Base-by-base conservation (phyloP, 2,113 vertebrate genomes). In the Syngnathoides biaculeatus region DNA sequence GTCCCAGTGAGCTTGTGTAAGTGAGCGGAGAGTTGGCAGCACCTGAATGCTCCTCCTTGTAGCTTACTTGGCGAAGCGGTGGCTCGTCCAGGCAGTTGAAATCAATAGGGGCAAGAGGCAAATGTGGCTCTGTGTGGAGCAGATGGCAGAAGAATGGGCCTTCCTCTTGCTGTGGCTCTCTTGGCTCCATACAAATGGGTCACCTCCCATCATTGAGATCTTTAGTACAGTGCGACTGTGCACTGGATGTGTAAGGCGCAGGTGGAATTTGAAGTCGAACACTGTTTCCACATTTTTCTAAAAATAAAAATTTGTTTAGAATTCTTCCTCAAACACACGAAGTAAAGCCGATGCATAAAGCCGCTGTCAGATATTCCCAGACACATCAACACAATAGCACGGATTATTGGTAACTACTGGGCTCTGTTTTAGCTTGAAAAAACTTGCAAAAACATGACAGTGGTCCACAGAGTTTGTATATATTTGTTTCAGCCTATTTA, bases 81-180 rank as follows among this genome's bases (percentile, higher is more conserved):
- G 48, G 79, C 81, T 61, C 80, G 71, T 77, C 81, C 83, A 87
- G 85, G 85, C 90, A 88, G 84, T 83, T 70, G 65, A 87, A 86
- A 85, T 90, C 84, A 89, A 88, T 79, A 83, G 82, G 75, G 81
- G 78, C 75, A 79, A 79, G 71, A 73, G 85, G 86, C 78, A 72
- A 85, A 75, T 52, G 77, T 67, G 76, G 79, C 79, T 90, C 84
- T 82, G 85, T 80, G 73, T 72, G 78, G 73, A 89, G 87, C 89
- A 91, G 89, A 88, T 91, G 91, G 87, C 87, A 60, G 84, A 87
- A 89, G 85, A 90, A 89, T 88, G 81, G 82, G 75, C 74, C 84
- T 86, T 89, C 84, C 84, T 88, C 79, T 79, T 22, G 47, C 67
- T 35, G 73, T 27, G 81, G 72, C 50, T 43, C 53, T 3, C 79